Base-by-base conservation (phyloP, 92 coral and sea anemone species). In the Porites divaricata region DNA sequence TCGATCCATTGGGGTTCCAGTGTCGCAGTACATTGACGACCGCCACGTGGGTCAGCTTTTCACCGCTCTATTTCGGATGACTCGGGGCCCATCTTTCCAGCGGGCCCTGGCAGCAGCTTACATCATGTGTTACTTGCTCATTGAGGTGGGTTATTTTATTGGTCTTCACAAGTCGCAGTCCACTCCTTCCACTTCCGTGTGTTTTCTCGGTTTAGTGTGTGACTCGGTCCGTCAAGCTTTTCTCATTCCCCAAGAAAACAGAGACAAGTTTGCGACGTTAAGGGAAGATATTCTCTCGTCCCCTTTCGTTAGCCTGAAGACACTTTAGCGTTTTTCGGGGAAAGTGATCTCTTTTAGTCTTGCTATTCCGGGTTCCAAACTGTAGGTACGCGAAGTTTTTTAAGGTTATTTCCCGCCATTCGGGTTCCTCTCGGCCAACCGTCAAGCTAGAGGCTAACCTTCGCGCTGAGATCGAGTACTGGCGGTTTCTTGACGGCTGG, bases 401-500 rank as follows among this genome's bases (percentile, higher is more conserved):
- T 56, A 74, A 48, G 11, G 23, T 77, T 19, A 81, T 81, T 14
- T 51, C 78, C 6, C 26, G 77, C 57, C 63, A 51, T 17, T 24
- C n/a, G n/a, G n/a, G n/a, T n/a, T n/a, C n/a, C n/a, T n/a, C n/a
- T n/a, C n/a, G n/a, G n/a, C n/a, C n/a, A n/a, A n/a, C n/a, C n/a
- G n/a, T n/a, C n/a, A n/a, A n/a, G n/a, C n/a, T n/a, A n/a, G n/a
- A n/a, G n/a, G n/a, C n/a, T n/a, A n/a, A n/a, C n/a, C n/a, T n/a
- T n/a, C n/a, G n/a, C n/a, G n/a, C n/a, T n/a, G n/a, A n/a, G n/a
- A n/a, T n/a, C n/a, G n/a, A n/a, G n/a, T 67, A 68, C 19, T 87
- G 90, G 90, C 90, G 85, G 23, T 87, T 81, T 74, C 59, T 72
- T 19, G 90, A 86, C 63, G 59, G 7, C 9, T 80, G 90, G 90